Percentiles rank a stretch among this genome's conserved stretches.
Evolutionary conservation across 2,888 invertebrate genomes (phyloP).

Genomic region (Zootermopsis nevadensis): DNA sequence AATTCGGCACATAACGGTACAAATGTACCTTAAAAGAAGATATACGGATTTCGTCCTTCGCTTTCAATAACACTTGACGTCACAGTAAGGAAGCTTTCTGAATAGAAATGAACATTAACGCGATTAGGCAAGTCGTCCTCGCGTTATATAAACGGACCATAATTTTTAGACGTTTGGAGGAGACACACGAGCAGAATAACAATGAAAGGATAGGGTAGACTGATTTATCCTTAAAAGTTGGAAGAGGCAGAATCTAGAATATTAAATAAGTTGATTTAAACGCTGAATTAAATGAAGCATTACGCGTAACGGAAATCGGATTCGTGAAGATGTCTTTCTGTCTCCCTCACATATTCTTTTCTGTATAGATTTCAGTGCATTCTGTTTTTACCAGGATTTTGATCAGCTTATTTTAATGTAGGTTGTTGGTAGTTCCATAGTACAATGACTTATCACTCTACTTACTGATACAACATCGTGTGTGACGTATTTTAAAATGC

Average conservation of each 20-base stretch:
- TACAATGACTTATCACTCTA: too few relatives aligned
- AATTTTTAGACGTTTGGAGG: neutral
- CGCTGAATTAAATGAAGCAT: slow-evolving; percentile 9
- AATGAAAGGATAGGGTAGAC: neutral
- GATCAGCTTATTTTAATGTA: neutral
- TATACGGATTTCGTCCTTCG: too few relatives aligned
- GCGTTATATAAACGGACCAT: neutral
- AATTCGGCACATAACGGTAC: too few relatives aligned
- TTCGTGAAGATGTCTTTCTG: too few relatives aligned
- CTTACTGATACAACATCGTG: too few relatives aligned
- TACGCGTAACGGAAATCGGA: neutral
- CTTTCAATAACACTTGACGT: too few relatives aligned
- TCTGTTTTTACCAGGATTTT: neutral
- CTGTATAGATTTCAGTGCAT: slow-evolving; percentile 15
- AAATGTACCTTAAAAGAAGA: too few relatives aligned
- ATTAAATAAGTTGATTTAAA: slow-evolving; percentile 25
- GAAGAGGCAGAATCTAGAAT: neutral
- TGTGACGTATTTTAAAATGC: too few relatives aligned
- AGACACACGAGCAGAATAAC: neutral
- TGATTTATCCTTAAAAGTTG: neutral
- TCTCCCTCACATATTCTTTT: neutral
- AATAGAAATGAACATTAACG: neutral
- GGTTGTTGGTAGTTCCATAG: too few relatives aligned
- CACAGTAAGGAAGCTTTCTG: neutral
- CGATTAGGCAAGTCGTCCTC: neutral